phyloP scores from a whole-genome alignment of 1,140 invertebrate species.

The Platyscapa corneri region DNA sequence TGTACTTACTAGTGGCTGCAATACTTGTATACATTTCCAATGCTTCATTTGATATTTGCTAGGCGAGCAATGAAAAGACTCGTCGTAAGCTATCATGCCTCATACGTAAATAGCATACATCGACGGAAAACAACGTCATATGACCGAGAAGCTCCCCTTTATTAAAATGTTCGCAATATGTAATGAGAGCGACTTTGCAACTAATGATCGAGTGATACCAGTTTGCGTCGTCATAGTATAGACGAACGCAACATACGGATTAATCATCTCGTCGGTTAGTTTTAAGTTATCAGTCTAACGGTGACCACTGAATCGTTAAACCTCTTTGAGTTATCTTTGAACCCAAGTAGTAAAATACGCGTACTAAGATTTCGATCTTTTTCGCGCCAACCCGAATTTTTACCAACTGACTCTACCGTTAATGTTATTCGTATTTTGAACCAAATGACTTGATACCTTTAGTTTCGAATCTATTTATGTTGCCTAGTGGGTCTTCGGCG shows the following conservation, averaged over 20 bases:
- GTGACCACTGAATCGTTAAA: not conserved
- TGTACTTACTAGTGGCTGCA: not conserved
- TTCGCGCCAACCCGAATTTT: no score
- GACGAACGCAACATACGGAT: conserved; percentile 7
- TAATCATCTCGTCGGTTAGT: conserved; percentile 40
- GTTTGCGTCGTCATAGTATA: not conserved
- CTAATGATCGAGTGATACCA: not conserved
- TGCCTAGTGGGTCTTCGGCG: no score
- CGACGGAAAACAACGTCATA: conserved; percentile 11
- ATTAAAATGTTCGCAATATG: not conserved
- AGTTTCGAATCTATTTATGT: not conserved
- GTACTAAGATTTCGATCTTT: no score
- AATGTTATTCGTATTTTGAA: not conserved
- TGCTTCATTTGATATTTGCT: not conserved
- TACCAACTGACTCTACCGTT: not conserved
- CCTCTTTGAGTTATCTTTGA: not conserved
- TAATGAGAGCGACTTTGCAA: not conserved
- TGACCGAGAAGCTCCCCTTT: conserved; percentile 13
- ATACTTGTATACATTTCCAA: not conserved
- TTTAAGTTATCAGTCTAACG: conserved; percentile 41
- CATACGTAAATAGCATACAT: not conserved
- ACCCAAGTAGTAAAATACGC: not conserved
- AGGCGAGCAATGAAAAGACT: not conserved
- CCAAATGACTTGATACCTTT: not conserved
- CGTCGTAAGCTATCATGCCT: not conserved